Evolutionary conservation across 2,113 vertebrate species (phyloP), one percentile per base, ranked within the genome.

Genomic region (Chaetura pelagica): DNA sequence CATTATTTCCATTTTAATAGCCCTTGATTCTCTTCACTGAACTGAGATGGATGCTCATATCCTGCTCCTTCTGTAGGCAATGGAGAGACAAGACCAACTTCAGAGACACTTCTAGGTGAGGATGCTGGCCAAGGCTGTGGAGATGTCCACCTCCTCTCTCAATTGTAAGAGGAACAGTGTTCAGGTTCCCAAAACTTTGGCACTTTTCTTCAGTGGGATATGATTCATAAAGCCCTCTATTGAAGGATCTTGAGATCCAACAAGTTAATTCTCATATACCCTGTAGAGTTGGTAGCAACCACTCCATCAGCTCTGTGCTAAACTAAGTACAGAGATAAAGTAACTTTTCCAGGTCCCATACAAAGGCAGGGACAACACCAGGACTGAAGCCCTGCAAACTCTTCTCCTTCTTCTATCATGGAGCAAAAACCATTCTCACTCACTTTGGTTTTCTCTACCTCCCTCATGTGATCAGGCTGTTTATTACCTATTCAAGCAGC

Each of bases 311-410:
- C 38, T 52, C 54, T 14, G n/a, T 27, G 30, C 67, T 63, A 13
- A 78, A 16, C 26, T 8, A 34, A 34, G 46, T 22, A n/a, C 7
- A 59, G n/a, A 54, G 15, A 27, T 6, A 35, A 61, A 57, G 34
- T 4, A 62, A 52, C 29, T 12, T 63, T 29, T 15, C 44, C 6
- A 24, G 4, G 10, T 30, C 15, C 40, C 5, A 1, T 2, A 4
- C 12, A 40, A 78, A 92, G 16, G 7, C 0, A 40, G 6, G 8
- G 30, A 61, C 13, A 73, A 51, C 38, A 54, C 9, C 66, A 87
- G 69, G 35, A 42, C 48, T 30, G 15, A 72, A 67, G 42, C 34
- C 15, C 55, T 24, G 16, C 15, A 4, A 23, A 29, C 29, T 35
- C 4, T 35, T 66, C 59, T 59, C 27, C 24, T 44, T 77, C 66